Base-by-base conservation (phyloP, 1,140 invertebrate species). In the Drosophila funebris region DNA sequence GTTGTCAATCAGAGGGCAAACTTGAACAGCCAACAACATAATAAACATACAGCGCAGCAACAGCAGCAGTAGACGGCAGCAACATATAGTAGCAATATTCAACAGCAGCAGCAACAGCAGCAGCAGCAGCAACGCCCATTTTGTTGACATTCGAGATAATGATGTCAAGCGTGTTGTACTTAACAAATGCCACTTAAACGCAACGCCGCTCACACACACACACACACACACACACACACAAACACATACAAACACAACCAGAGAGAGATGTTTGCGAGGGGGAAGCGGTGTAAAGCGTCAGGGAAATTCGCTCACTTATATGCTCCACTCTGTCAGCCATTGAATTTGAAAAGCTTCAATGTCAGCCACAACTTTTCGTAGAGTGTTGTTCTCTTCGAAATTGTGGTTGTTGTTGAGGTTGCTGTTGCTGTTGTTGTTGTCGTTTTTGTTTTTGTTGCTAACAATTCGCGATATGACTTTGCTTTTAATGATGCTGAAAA, bases 161-260 rank as follows among this genome's bases (percentile, higher is more conserved):
- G 82, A 85, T 85, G 82, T 85, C 80, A 83, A 78, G 79, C 80
- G 71, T 83, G 79, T 75, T 83, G 76, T 84, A 72, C 80, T 83
- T 84, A 79, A 84, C 83, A 85, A 85, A 76, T 52, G 78, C 83
- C 83, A 82, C 82, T 85, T 85, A 78, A 88, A 77, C 68, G 83
- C 63, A 44, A 50, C 50, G 41, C 37, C 37, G 14, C 16, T 39
- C 61, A 7, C 2, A 8, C 20, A 13, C 29, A 52, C 16, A 6
- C 8, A 20, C 50, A 22, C 36, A 24, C 37, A 54, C 36, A 27
- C 13, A 24, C 33, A 9, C 18, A 37, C 7, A 8, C 20, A 13
- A 20, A 52, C 16, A 6, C 8, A 20, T 33, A 22, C 36, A 24
- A 22, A 54, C 36, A 27, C 13, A 24, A 18, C 4, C 18, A 37